Percentiles rank a stretch among this genome's conserved stretches.
Conservation (phyloP, 2,797 vertebrate species). For the Sebastes matsubarae region DNA sequence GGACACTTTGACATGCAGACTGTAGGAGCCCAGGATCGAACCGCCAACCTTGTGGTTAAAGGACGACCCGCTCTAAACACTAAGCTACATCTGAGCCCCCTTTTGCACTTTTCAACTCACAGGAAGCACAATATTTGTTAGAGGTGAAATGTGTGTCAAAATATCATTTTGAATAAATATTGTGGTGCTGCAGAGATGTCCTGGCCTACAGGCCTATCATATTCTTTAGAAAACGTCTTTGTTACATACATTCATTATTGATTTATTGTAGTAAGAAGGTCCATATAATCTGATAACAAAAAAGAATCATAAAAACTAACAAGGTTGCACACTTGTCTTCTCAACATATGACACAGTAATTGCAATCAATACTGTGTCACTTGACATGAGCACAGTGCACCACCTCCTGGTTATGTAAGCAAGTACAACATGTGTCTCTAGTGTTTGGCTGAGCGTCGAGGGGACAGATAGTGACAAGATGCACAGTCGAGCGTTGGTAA, state of each 20-base stretch:
- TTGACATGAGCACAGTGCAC: slow-evolving; percentile 13
- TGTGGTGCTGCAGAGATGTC: no score
- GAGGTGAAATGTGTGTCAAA: no score
- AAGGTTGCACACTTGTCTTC: background rate
- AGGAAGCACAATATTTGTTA: no score
- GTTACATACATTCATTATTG: background rate
- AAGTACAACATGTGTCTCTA: background rate
- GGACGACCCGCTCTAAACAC: no score
- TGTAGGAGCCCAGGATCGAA: no score
- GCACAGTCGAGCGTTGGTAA: background rate
- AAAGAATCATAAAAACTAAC: background rate
- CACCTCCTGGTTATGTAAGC: slow-evolving; percentile 41
- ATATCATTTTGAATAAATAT: no score
- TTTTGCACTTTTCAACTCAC: no score
- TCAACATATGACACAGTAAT: slow-evolving; percentile 21
- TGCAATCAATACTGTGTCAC: background rate
- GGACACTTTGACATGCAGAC: no score
- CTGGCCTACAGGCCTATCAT: no score
- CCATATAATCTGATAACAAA: background rate
- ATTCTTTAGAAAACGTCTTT: no score
- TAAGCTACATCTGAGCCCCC: no score
- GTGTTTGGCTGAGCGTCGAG: background rate
- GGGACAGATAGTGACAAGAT: background rate
- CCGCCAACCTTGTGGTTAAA: no score
- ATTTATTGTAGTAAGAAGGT: background rate